Conservation (phyloP, 2,797 vertebrate genomes). For the Centroberyx gerrardi region DNA sequence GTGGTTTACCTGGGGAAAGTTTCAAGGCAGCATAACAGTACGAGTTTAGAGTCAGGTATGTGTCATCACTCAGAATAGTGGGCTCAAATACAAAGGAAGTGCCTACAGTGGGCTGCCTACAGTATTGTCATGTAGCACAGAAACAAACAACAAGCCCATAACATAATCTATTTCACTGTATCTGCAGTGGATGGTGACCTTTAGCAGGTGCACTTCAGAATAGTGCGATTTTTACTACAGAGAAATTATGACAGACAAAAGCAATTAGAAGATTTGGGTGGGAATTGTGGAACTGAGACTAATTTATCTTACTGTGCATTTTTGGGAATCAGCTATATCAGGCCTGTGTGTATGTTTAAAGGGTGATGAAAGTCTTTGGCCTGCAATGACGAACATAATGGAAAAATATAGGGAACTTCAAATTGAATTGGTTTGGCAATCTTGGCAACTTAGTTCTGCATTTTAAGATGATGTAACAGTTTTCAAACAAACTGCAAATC, state of each 20-base stretch:
- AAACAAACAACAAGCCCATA: slow-evolving; percentile 16
- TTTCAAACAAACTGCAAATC: slow-evolving; percentile 5
- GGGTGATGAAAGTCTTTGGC: not conserved
- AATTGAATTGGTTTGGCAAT: not conserved
- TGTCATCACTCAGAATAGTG: slow-evolving; percentile 57
- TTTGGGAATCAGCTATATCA: slow-evolving; percentile 9
- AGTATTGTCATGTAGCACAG: slow-evolving; percentile 13
- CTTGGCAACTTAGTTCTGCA: slow-evolving; percentile 32
- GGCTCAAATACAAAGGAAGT: not conserved
- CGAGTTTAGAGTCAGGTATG: slow-evolving; percentile 65
- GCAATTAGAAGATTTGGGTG: not conserved
- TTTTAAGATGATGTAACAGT: slow-evolving; percentile 34
- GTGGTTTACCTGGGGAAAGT: slow-evolving; percentile 71
- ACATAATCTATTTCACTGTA: not conserved
- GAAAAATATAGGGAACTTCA: not conserved
- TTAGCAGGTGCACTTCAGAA: not conserved
- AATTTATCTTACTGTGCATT: not conserved
- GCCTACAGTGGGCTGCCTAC: slow-evolving; percentile 5
- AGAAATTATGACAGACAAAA: not conserved
- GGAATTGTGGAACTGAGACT: slow-evolving; percentile 23
- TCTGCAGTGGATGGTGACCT: not conserved
- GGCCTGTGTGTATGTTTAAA: slow-evolving; percentile 2
- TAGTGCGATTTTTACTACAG: too few relatives aligned
- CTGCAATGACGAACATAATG: slow-evolving; percentile 14
- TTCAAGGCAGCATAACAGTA: slow-evolving; percentile 72